Evolutionary conservation across 2,888 invertebrate species (phyloP).

Genomic region (Cantharis rustica): DNA sequence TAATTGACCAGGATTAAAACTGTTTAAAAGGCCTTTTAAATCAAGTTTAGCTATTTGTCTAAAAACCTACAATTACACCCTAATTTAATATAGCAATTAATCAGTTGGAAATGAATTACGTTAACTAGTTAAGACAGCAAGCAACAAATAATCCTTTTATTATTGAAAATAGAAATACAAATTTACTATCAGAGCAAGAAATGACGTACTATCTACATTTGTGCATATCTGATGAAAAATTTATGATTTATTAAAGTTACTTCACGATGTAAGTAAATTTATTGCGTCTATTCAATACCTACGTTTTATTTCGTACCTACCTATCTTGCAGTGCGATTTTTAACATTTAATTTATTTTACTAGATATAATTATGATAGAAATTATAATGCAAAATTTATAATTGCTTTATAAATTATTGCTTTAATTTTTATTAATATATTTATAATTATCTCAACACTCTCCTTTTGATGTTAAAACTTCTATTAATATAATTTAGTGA

Average conservation of each 20-base stretch:
- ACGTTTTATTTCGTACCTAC: background rate
- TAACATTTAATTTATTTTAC: background rate
- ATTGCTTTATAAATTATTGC: background rate
- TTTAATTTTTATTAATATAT: background rate
- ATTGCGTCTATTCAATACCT: background rate
- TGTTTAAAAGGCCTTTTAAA: background rate
- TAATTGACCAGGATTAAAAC: conserved; percentile 20
- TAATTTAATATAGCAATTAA: conserved; percentile 34
- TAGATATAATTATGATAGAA: background rate
- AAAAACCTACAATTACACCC: conserved; percentile 29
- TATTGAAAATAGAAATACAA: conserved; percentile 1
- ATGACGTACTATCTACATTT: background rate
- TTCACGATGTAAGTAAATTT: background rate
- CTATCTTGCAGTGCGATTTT: background rate
- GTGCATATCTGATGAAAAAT: conserved; percentile 4
- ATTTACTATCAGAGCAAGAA: conserved; percentile 5
- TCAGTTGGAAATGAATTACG: conserved; percentile 33
- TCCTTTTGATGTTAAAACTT: background rate
- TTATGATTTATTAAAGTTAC: conserved; percentile 5
- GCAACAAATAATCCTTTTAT: conserved; percentile 8
- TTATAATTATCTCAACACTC: background rate
- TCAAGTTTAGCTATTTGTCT: conserved; percentile 1
- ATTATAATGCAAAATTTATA: background rate
- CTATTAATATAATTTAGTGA: background rate
- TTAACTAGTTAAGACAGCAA: conserved; percentile 36